Base-by-base conservation (phyloP, 1,140 invertebrate species). In the Halictus rubicundus region DNA sequence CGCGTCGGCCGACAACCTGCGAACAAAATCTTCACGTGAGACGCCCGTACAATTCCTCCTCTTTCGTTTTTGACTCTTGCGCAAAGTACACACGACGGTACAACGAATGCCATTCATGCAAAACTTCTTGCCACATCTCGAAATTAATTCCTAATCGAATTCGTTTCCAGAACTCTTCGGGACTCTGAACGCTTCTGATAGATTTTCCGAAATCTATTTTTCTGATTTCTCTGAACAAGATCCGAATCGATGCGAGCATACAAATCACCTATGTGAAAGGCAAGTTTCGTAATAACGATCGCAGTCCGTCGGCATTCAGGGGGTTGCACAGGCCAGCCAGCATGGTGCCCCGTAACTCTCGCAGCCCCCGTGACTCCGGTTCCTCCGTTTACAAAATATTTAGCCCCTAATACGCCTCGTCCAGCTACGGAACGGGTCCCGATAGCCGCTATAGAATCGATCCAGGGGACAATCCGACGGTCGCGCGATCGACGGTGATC, bases 381-480 rank as follows among this genome's bases (percentile, higher is more conserved):
- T 78, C 74, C 59, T 27, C 32, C 57, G 70, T 83, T 87, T 87
- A 87, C 86, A 81, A 83, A 83, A 37, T 81, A 70, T 74, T 87
- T 87, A 87, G 70, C 32, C 82, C 78, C 81, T 86, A 81, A 83
- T 86, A 71, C 14, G 63, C 19, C 66, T 52, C 32, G 42, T 10
- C 54, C 16, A 52, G 16, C 16, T 0, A 21, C 19, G 16, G 5
- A 19, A 16, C 49, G 14, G 14, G 14, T 16, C 49, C 49, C 16
- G 42, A 46, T 46, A 46, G 10, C 2, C 42, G 42, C 10, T 46
- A 12, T 12, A 14, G 25, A 8, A 49, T 54, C 46, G 37, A n/a
- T 19, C 23, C 46, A 3, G n/a, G 32, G 39, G 32, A 19, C 69
- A 59, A 42, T 37, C 16, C 46, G 54, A 59, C 19, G 23, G 61